phyloP scores from a whole-genome alignment of 1,140 invertebrate species.

The Papilio glaucus region DNA sequence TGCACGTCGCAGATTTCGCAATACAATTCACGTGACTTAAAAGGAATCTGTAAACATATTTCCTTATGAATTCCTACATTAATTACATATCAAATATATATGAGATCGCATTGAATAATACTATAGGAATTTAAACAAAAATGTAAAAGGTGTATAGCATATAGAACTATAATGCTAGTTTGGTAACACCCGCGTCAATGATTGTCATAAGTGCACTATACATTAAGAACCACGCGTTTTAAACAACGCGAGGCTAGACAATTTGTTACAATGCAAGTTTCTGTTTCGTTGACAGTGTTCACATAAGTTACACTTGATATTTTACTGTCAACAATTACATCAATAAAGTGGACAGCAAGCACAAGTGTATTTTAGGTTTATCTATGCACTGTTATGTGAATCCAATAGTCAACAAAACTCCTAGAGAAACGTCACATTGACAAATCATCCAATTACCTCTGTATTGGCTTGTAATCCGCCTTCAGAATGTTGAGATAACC shows the following conservation, averaged over 20 bases:
- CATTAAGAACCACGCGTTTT: constrained; percentile 47
- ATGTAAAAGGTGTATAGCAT: too few species aligned
- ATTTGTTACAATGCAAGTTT: constrained; percentile 67
- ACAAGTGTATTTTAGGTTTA: constrained; percentile 42
- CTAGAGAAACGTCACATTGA: constrained; percentile 65
- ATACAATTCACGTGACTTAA: constrained; percentile 68
- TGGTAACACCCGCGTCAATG: too few species aligned
- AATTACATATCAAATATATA: neutral
- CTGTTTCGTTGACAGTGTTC: constrained; percentile 61
- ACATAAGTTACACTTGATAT: constrained; percentile 62
- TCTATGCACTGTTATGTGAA: constrained; percentile 56
- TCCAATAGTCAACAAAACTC: constrained; percentile 53
- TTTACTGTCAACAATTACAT: constrained; percentile 47
- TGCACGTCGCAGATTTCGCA: constrained; percentile 74
- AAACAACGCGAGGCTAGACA: constrained; percentile 59
- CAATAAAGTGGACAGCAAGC: constrained; percentile 44
- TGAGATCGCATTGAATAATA: neutral
- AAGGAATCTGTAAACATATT: constrained; percentile 54
- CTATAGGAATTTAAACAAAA: too few species aligned
- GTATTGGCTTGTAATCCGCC: constrained; percentile 41
- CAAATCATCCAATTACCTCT: constrained; percentile 68
- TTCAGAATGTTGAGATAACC: constrained; percentile 51
- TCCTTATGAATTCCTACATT: neutral
- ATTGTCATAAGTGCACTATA: neutral
- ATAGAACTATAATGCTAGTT: too few species aligned